Evolutionary conservation across 2,888 invertebrate species (phyloP), one percentile per base, ranked within the genome.

Genomic region (Celastrina argiolus): DNA sequence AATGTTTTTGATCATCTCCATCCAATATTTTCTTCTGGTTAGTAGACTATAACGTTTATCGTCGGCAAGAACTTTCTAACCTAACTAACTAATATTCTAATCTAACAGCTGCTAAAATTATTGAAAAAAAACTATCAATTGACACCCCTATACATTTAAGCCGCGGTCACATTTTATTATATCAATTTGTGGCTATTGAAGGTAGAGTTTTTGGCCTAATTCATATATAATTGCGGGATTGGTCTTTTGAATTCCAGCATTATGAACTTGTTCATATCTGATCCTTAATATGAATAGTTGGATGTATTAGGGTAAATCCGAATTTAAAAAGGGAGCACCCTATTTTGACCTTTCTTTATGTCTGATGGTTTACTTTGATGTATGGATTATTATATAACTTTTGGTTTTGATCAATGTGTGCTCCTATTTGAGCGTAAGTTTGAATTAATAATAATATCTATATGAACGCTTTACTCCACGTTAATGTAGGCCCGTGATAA

Each of bases 181-280:
- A 90, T 90, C 89, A 90, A 91, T 91, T 90, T 90, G 86, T 83
- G 88, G 79, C 85, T 88, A 91, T 91, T 90, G 84, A 81, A 87
- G 84, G 84, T 85, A 83, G 82, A 81, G 82, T 87, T 89, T 83
- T 89, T 85, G 82, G 83, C 75, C 84, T 91, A 91, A 91, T 91
- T 85, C 82, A 83, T 88, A 89, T 89, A 90, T 91, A 90, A 91
- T 91, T 87, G 87, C 84, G 80, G 86, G 83, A 88, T 84, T 79
- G 82, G 79, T 79, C 77, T 81, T 80, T 78, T 78, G 76, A 76
- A 76, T 77, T 78, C 81, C 78, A 72, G 77, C 78, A 76, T 80
- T 81, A 84, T 83, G 81, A 80, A 82, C 81, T 77, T 74, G 71
- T 70, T 78, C 84, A 86, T 88, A 89, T 89, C 89, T 61, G 68